phyloP scores from a whole-genome alignment of 1,140 invertebrate genomes.

The Stegodyphus mimosarum region DNA sequence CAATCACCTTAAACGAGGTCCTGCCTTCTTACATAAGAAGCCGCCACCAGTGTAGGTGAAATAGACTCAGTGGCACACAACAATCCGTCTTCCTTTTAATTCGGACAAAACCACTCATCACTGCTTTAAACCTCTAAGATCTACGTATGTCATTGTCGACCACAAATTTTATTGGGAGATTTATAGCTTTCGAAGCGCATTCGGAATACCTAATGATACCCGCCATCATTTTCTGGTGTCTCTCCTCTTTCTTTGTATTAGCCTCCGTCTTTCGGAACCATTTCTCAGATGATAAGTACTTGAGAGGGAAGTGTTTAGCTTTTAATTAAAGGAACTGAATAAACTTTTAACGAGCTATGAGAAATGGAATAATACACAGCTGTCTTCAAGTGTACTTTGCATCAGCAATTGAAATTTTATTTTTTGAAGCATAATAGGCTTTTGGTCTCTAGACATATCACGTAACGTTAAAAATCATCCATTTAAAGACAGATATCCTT shows the following conservation, averaged over 20 bases:
- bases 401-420: no score
- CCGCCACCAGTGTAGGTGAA: slow-evolving; percentile 15
- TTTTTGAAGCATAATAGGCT: no score
- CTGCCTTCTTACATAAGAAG: background rate
- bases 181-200: slow-evolving; percentile 9
- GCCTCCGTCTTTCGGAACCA: background rate
- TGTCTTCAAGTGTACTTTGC: background rate
- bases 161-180: slow-evolving; percentile 22
- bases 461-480: no score
- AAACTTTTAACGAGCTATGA: background rate
- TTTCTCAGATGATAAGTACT: background rate
- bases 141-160: slow-evolving; percentile 29
- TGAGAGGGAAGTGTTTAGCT: background rate
- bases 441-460: no score
- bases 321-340: no score
- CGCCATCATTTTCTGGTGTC: background rate
- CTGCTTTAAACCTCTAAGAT: slow-evolving; percentile 12
- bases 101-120: slow-evolving; percentile 43
- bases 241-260: background rate
- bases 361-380: background rate
- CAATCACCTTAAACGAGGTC: background rate
- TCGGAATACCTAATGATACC: slow-evolving; percentile 21
- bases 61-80: slow-evolving; percentile 1
- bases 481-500: no score
- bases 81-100: slow-evolving; percentile 32